Evolutionary conservation across 2,113 vertebrate species (phyloP), one percentile per base, ranked within the genome.

Genomic region (Hymenochirus boettgeri): DNA sequence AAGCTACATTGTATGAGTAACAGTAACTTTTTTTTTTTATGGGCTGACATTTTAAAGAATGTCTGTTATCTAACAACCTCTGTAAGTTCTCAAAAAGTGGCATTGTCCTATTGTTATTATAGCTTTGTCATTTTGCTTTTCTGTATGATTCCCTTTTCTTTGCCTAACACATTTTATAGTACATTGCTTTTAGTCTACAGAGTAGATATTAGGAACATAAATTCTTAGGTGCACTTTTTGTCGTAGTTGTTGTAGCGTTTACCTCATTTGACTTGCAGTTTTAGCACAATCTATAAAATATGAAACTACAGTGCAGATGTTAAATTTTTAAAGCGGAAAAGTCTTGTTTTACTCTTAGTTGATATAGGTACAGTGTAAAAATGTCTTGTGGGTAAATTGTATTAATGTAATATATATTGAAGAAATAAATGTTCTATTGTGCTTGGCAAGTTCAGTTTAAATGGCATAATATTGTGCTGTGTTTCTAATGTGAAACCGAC

Each of bases 211-310:
- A 54, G 47, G 2, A 19, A 53, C 33, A 69, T 60, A 52, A 69
- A 60, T 69, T 53, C 47, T 39, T 42, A 3, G 54, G 31, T 67
- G 56, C 35, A 52, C 57, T 69, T 53, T 53, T 33, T 35, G 39
- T 69, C 53, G 52, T 59, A 37, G 46, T 57, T 69, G 26, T 10
- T 53, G 31, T 31, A 69, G 48, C 46, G 45, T 69, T n/a, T 60
- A 53, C 48, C 65, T 69, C 29, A 69, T 42, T 69, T 52, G 65
- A 69, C 65, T 69, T 69, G 33, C 56, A 45, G 24, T 48, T 69
- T 69, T 69, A 58, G 29, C 55, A 65, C 63, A 58, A 19, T 46
- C 45, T 51, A 39, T 66, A 66, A 66, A 67, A 48, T 52, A 48
- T 52, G 55, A 26, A 59, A 26, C 55, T 22, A 11, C 10, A n/a